phyloP scores from a whole-genome alignment of 2,888 invertebrate species.

The Eristalis arbustorum region DNA sequence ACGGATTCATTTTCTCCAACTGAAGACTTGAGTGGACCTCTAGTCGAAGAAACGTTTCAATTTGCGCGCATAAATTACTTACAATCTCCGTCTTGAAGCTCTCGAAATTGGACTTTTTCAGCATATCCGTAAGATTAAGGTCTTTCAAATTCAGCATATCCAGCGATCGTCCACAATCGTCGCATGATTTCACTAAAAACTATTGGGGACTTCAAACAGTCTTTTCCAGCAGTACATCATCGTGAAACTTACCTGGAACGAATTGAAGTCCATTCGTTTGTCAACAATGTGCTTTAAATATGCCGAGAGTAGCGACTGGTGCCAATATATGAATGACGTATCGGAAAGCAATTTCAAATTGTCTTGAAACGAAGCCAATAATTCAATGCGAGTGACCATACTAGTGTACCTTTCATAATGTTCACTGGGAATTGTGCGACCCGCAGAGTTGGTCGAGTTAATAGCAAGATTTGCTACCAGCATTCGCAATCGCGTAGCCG shows the following conservation, averaged over 20 bases:
- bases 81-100: slow-evolving; percentile 83
- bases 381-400: slow-evolving; percentile 85
- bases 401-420: slow-evolving; percentile 83
- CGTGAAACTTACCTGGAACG: slow-evolving; percentile 73
- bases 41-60: slow-evolving; percentile 95
- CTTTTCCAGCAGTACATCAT: background rate
- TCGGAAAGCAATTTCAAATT: slow-evolving; percentile 84
- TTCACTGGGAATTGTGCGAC: slow-evolving; percentile 81
- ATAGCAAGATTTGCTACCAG: slow-evolving; percentile 86
- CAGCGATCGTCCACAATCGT: slow-evolving; percentile 78
- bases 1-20: slow-evolving; percentile 86
- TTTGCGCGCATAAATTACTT: slow-evolving; percentile 89
- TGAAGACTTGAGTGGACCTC: slow-evolving; percentile 96
- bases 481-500: slow-evolving; percentile 84
- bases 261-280: slow-evolving; percentile 83
- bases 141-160: slow-evolving; percentile 70
- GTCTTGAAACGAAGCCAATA: slow-evolving; percentile 83
- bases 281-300: slow-evolving; percentile 88
- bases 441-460: slow-evolving; percentile 84
- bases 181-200: slow-evolving; percentile 81
- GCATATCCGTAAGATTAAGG: slow-evolving; percentile 72
- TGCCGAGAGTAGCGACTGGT: slow-evolving; percentile 87
- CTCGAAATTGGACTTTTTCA: slow-evolving; percentile 76
- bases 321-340: slow-evolving; percentile 90
- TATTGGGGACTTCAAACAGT: slow-evolving; percentile 65